Conservation (phyloP, 1,140 invertebrate genomes). For the Drosophila ogumai region DNA sequence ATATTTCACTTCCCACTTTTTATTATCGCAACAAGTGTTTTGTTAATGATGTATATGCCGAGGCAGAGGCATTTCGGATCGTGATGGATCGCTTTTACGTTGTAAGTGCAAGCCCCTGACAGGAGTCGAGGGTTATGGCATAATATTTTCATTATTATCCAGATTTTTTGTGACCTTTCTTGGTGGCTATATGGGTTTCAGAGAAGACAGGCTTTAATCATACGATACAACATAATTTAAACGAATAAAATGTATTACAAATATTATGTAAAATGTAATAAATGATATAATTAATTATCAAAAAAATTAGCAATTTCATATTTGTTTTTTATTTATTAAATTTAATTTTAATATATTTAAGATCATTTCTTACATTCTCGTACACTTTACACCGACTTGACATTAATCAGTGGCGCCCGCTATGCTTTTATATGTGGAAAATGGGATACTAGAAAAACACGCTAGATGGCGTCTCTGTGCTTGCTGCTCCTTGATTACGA, state of each 20-base stretch:
- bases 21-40: constrained; percentile 19
- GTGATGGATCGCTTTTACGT: constrained; percentile 12
- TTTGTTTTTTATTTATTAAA: background rate
- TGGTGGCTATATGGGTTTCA: background rate
- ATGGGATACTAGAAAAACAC: background rate
- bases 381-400: background rate
- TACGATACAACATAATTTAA: no score
- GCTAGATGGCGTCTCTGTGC: background rate
- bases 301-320: background rate
- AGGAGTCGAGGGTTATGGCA: background rate
- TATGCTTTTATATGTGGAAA: background rate
- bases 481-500: no score
- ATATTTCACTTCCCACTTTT: constrained; percentile 20
- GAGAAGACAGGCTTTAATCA: no score
- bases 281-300: no score
- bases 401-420: background rate
- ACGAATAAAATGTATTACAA: no score
- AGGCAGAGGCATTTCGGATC: background rate
- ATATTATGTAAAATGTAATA: no score
- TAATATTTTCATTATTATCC: background rate
- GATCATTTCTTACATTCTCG: background rate
- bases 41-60: background rate
- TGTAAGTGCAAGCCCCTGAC: background rate
- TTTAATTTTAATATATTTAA: background rate
- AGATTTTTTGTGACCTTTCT: background rate